Base-by-base conservation (phyloP, 92 coral and sea anemone species). In the Meandrina meandrites region DNA sequence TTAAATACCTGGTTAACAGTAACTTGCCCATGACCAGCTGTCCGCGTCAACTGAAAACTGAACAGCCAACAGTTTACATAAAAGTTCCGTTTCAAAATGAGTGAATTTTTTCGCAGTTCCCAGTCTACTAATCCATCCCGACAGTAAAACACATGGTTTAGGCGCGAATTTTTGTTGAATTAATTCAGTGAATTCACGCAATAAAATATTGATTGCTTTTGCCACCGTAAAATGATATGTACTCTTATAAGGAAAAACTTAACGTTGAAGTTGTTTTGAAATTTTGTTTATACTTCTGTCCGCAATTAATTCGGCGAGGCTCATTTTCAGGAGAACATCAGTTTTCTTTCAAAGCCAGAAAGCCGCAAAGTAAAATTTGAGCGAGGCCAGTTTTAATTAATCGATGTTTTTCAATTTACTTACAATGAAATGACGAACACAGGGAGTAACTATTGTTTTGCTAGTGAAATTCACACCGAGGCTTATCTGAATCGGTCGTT, bases 181-280 rank as follows among this genome's bases (percentile, higher is more conserved):
- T 60, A 76, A 77, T 85, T 85, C 21, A 27, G 62, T 32, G 62
- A 47, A 75, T 36, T 17, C 70, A 54, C 68, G 66, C 88, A 76
- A 85, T 85, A 75, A 85, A 85, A 85, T 75, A 85, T 85, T 76
- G 83, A 85, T 85, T 78, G 66, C 31, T 51, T 54, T 64, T 78
- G 24, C 75, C 76, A 34, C 77, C 53, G 82, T 76, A 77, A 85
- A 36, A 31, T 78, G 75, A 60, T 85, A 60, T 64, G 47, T 18
- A n/a, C 51, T 75, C 19, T 3, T 54, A 17, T 27, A 21, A 21
- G 67, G 35, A 7, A 83, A 72, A 70, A 70, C 54, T 17, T 83
- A 19, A 83, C 50, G 12, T 45, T 37, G 40, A 37, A 24, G 80
- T 53, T 84, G 87, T 83, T 83, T 74, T 34, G 53, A 83, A 75